These are phyloP conservation scores for Halictus rubicundus DNA, from an alignment of 1,140 invertebrate species.

Conservation along the genomic window DNA sequence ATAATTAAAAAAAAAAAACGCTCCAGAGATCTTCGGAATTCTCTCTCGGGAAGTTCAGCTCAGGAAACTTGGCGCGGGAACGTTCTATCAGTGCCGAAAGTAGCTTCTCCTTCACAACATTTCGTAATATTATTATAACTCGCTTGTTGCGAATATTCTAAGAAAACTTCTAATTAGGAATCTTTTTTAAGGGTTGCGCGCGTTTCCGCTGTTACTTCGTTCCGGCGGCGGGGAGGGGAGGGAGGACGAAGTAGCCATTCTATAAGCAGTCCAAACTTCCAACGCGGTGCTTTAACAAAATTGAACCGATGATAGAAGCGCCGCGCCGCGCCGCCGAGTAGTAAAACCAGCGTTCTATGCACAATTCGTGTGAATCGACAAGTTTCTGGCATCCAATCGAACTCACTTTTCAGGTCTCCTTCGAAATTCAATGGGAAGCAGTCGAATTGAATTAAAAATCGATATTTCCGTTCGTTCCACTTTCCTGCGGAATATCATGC, in stretches of 20 bases:
- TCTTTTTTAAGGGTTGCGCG: not conserved
- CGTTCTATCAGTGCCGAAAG: not conserved
- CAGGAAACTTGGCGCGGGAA: too few relatives aligned
- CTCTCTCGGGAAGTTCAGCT: not conserved
- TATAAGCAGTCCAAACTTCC: constrained; percentile 3
- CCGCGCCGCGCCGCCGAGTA: not conserved
- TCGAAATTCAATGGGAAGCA: not conserved
- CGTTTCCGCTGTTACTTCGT: not conserved
- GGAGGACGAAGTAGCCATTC: not conserved
- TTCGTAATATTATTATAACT: not conserved
- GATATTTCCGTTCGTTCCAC: not conserved
- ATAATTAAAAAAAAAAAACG: too few relatives aligned
- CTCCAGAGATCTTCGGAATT: too few relatives aligned
- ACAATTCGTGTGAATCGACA: not conserved
- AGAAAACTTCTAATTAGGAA: not conserved
- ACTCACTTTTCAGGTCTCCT: not conserved
- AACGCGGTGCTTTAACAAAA: not conserved
- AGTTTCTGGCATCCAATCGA: constrained; percentile 7
- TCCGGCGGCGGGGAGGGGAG: too few relatives aligned
- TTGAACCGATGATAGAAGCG: constrained; percentile 2
- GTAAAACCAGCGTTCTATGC: not conserved
- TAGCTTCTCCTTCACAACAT: too few relatives aligned
- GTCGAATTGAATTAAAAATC: constrained; percentile 1
- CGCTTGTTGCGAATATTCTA: not conserved
- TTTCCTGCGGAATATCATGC: not conserved